A percentile compares a stretch with the other conserved stretches of the same genome.
phyloP scores from a whole-genome alignment of 2,113 vertebrate genomes.

The Lophura nycthemera region DNA sequence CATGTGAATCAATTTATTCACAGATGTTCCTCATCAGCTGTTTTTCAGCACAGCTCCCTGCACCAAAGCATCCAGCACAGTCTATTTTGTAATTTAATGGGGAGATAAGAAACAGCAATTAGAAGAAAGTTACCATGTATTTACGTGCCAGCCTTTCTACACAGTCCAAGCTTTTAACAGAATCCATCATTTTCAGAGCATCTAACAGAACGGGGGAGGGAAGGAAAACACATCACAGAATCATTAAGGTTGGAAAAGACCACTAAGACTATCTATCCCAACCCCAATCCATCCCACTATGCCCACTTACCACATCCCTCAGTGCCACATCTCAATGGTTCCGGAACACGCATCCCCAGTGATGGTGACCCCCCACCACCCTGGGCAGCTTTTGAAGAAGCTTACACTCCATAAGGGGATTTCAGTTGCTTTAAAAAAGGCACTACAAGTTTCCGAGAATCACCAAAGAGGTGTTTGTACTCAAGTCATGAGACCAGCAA shows the following conservation, averaged over 20 bases:
- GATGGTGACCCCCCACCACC: too few species aligned
- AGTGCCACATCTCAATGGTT: too few species aligned
- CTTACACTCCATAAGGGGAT: not conserved
- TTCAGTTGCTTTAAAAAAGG: not conserved
- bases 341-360: too few species aligned
- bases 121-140: conserved; percentile 79
- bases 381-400: not conserved
- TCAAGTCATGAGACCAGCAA: not conserved
- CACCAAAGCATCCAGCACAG: not conserved
- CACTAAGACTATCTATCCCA: too few species aligned
- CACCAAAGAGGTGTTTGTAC: not conserved
- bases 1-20: not conserved
- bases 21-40: not conserved
- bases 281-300: too few species aligned
- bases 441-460: not conserved
- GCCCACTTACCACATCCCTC: too few species aligned
- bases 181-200: conserved; percentile 3
- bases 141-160: conserved; percentile 76
- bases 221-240: not conserved
- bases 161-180: conserved; percentile 24
- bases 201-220: not conserved
- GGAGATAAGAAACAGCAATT: not conserved
- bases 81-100: not conserved
- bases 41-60: not conserved
- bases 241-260: too few species aligned